Evolutionary conservation across 2,113 vertebrate genomes (phyloP), one percentile per base, ranked within the genome.

Genomic region (Campylomormyrus numenius): DNA sequence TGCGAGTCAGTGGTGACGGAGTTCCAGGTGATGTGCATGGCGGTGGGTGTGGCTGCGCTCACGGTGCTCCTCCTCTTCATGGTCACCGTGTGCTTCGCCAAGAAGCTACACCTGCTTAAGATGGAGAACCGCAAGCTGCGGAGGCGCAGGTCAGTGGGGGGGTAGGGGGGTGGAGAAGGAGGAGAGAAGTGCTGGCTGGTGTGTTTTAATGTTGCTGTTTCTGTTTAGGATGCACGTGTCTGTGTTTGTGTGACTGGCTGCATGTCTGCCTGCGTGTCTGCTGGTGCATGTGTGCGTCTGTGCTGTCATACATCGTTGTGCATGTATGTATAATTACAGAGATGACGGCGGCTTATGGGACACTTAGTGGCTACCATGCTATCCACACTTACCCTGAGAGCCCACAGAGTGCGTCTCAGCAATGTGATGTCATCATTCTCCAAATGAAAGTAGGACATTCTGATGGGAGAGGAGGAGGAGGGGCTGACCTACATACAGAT

Each of bases 11-110:
- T 99, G 94, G 96, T 99, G 95, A 99, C 98, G 0, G 98, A 99
- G 95, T 99, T 99, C 96, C 98, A 99, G 96, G 98, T 99, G 94
- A 95, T 98, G 98, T 99, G 98, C 27, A 96, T 99, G 95, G 97
- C 97, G 1, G 95, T 99, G 8, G 98, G 98, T 50, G 96, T 97
- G 0, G 97, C 98, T 0, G 97, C 98, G 17, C 94, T 99, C 1
- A 97, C 98, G 87, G 94, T 98, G 56, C 96, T 99, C 90, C 97
- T 99, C 89, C 98, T 99, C 94, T 99, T 99, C 96, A 99, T 99
- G 98, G 97, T 98, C 96, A 93, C 98, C 0, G 98, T 99, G 89
- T 99, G 97, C 96, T 99, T 99, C 1, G 97, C 98, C 97, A 99
- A 99, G 96, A 99, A 98, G 94, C 98, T 99, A 89, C 98, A 99